Percentiles rank a stretch among this genome's conserved stretches.
Evolutionary conservation across 2,113 vertebrate genomes (phyloP).

Genomic region (Ophthalmolycus amberensis): DNA sequence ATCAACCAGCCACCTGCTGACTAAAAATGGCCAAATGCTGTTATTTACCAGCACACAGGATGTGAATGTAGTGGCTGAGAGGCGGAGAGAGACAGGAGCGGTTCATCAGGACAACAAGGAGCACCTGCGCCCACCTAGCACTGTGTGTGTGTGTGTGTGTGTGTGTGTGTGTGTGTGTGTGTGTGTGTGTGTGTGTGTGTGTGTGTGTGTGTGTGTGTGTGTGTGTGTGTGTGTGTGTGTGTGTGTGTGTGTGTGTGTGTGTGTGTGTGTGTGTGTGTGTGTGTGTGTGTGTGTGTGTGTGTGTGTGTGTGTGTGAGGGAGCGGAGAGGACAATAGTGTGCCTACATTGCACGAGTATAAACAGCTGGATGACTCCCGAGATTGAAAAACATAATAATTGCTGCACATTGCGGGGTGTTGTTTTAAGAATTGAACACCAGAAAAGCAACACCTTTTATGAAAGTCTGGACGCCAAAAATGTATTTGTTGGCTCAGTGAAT

Average conservation of each 20-base stretch:
- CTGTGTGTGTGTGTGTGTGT: background rate
- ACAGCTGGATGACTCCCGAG: background rate
- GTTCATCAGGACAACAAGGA: conserved; percentile 43
- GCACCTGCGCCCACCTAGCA: conserved; percentile 49
- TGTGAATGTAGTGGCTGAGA: conserved; percentile 46
- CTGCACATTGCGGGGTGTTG: background rate
- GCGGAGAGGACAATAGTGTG: background rate
- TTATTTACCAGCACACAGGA: conserved; percentile 51
- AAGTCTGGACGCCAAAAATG: background rate
- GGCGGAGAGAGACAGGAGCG: conserved; percentile 43
- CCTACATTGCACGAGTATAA: background rate
- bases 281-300: background rate
- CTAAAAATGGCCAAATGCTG: conserved; percentile 56
- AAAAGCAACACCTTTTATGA: background rate
- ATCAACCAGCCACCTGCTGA: conserved; percentile 70
- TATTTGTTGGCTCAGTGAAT: background rate
- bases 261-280: background rate
- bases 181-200: background rate
- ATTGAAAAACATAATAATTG: background rate
- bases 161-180: background rate
- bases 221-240: background rate
- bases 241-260: background rate
- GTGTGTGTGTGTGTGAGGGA: background rate
- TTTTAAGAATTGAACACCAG: background rate
- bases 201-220: background rate